These are phyloP conservation scores for Champsocephalus esox DNA, from an alignment of 2,797 vertebrate genomes.

Conservation along the genomic window DNA sequence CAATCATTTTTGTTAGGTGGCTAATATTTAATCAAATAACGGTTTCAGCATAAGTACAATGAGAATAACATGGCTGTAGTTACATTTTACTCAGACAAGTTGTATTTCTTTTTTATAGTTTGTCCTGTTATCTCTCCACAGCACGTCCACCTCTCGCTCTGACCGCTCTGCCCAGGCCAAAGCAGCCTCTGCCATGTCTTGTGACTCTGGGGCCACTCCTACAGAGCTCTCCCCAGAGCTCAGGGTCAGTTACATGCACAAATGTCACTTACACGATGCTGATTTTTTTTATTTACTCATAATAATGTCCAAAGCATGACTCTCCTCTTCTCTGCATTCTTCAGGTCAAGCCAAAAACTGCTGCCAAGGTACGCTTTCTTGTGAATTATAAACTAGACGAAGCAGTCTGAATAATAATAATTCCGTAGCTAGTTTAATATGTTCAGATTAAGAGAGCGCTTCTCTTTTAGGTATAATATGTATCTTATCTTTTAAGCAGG, in stretches of 20 bases:
- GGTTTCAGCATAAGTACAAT: not conserved
- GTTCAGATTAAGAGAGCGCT: not conserved
- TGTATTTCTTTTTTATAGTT: not conserved
- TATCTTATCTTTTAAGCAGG: constrained; percentile 70
- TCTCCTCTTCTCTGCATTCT: constrained; percentile 31
- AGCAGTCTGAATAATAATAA: not conserved
- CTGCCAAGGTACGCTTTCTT: constrained; percentile 72
- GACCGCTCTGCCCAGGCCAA: constrained; percentile 90
- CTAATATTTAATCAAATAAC: not conserved
- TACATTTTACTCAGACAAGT: not conserved
- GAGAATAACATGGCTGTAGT: not conserved
- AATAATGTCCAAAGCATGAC: constrained; percentile 9
- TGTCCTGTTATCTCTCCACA: constrained; percentile 61
- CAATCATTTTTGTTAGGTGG: not conserved
- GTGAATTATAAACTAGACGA: not conserved
- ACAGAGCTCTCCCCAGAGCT: constrained; percentile 91
- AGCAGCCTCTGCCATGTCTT: constrained; percentile 86
- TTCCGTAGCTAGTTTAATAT: not conserved
- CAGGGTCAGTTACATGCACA: constrained; percentile 82
- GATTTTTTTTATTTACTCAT: not conserved
- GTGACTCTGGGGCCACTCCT: constrained; percentile 88
- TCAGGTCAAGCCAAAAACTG: constrained; percentile 77
- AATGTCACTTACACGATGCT: not conserved
- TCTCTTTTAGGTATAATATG: not conserved
- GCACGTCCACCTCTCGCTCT: constrained; percentile 92